Evolutionary conservation across 2,888 invertebrate species (phyloP).

Genomic region (Noctua janthe): DNA sequence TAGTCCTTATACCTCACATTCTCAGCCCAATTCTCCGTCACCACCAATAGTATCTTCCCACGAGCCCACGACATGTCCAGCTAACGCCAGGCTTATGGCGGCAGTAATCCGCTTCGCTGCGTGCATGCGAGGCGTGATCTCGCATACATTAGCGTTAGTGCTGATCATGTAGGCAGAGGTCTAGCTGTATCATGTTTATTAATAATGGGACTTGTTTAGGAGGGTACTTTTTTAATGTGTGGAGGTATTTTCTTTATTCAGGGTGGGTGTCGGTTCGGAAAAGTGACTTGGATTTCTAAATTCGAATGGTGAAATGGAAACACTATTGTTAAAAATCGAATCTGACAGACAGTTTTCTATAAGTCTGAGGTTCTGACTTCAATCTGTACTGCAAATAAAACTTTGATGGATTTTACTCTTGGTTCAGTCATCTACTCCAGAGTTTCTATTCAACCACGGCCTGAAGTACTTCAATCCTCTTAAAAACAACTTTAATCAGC

Average conservation of each 20-base stretch:
- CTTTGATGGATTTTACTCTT: not conserved
- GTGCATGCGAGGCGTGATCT: constrained; percentile 62
- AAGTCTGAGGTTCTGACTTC: not conserved
- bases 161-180: constrained; percentile 50
- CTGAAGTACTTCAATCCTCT: not conserved
- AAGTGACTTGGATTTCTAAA: not conserved
- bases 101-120: constrained; percentile 44
- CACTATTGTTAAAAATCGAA: not conserved
- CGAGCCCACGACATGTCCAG: constrained; percentile 40
- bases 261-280: not conserved
- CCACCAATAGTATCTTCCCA: not conserved
- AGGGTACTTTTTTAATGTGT: constrained; percentile 13
- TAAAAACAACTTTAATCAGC: constrained; percentile 23
- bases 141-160: constrained; percentile 68
- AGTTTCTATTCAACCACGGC: not conserved
- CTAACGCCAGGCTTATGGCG: constrained; percentile 38
- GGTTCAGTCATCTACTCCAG: not conserved
- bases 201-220: constrained; percentile 42
- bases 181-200: constrained; percentile 58
- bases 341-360: not conserved
- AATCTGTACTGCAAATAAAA: not conserved
- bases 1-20: not conserved
- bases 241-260: not conserved
- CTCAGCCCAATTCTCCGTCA: not conserved
- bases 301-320: not conserved